These are phyloP conservation scores for Eilema sororculum DNA, from an alignment of 2,888 invertebrate species.

Conservation along the genomic window DNA sequence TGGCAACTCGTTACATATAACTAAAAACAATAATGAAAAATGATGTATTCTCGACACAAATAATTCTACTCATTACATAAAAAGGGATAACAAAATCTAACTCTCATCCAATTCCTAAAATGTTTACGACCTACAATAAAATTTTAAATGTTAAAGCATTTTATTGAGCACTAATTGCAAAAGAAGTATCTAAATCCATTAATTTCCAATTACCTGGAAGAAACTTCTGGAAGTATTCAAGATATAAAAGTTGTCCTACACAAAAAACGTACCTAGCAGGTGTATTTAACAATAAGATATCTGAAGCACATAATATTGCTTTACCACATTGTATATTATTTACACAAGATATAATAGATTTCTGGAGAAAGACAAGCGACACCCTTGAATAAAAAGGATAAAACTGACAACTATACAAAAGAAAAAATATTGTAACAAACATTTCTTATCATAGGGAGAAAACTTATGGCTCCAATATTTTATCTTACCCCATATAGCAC, in stretches of 20 bases:
- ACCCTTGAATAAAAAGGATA: not conserved
- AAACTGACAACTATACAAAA: not conserved
- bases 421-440: not conserved
- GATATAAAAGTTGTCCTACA: not conserved
- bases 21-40: not conserved
- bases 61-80: not conserved
- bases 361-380: not conserved
- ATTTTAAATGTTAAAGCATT: conserved; percentile 49
- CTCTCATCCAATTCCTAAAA: conserved; percentile 8
- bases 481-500: not conserved
- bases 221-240: not conserved
- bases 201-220: not conserved
- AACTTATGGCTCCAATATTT: conserved; percentile 4
- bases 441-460: not conserved
- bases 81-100: not conserved
- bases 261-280: not conserved
- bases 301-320: not conserved
- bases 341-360: not conserved
- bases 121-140: conserved; percentile 22
- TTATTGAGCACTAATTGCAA: conserved; percentile 53
- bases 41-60: not conserved
- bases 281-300: not conserved
- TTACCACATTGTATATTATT: not conserved
- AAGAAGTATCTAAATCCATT: conserved; percentile 21
- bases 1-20: not conserved